These are phyloP conservation scores for Nanorana parkeri DNA, from an alignment of 2,113 vertebrate species.

Conservation along the genomic window DNA sequence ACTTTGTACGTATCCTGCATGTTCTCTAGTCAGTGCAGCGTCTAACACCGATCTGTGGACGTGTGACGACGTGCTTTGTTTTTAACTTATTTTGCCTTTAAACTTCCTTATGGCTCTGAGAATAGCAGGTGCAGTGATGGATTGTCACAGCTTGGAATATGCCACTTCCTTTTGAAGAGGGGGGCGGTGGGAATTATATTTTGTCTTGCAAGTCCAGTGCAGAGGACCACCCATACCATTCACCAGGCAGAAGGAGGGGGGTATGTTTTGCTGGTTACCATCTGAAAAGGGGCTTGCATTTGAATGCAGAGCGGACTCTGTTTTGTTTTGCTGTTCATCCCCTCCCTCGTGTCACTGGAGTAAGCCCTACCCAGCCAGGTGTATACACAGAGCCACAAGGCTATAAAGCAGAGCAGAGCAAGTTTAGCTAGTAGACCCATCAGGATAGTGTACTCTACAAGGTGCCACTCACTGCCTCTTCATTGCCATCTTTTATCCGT, in stretches of 20 bases:
- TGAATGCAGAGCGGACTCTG: neutral
- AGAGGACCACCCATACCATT: neutral
- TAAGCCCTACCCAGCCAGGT: constrained; percentile 40
- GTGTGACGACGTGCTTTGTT: neutral
- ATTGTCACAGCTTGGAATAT: constrained; percentile 14
- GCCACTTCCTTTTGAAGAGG: neutral
- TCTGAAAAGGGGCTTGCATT: constrained; percentile 8
- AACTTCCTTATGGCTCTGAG: constrained; percentile 40
- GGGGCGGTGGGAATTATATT: neutral
- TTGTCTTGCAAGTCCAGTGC: neutral
- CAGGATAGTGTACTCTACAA: neutral
- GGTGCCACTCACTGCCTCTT: neutral
- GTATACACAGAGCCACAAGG: constrained; percentile 16
- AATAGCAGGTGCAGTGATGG: constrained; percentile 19
- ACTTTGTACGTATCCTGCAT: neutral
- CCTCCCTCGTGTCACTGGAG: constrained; percentile 5
- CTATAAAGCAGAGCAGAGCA: neutral
- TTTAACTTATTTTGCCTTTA: neutral
- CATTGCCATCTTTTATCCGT: neutral
- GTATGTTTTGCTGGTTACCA: neutral
- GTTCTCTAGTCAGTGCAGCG: neutral
- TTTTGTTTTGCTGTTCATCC: constrained; percentile 9
- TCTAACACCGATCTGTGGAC: neutral
- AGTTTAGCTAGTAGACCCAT: neutral
- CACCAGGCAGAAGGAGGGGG: neutral